Conservation (phyloP, 2,113 vertebrate genomes). For the Sceloporus tristichus region DNA sequence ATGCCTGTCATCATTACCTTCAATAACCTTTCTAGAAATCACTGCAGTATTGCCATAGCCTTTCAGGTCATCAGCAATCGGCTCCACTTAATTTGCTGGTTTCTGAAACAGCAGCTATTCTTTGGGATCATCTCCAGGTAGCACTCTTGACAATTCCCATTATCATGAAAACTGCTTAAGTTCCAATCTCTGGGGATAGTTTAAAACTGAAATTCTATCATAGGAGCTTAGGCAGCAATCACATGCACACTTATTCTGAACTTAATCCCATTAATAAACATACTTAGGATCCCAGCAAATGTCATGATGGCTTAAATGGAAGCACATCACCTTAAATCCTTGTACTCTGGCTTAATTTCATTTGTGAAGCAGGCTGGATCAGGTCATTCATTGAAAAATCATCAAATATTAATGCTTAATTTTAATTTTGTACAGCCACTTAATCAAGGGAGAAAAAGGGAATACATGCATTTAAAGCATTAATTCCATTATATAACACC, state of each 20-base stretch:
- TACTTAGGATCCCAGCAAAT: neutral
- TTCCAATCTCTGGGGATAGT: neutral
- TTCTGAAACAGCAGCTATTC: neutral
- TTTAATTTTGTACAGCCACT: slow-evolving; percentile 22
- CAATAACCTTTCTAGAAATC: neutral
- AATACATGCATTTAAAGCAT: neutral
- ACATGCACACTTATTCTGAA: neutral
- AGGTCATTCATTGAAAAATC: slow-evolving; percentile 1
- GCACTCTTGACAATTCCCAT: neutral
- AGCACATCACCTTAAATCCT: neutral
- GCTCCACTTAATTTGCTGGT: neutral
- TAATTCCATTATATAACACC: slow-evolving; percentile 2
- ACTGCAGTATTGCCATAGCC: neutral
- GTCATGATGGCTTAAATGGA: neutral
- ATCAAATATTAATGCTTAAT: neutral
- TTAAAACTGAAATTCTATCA: neutral
- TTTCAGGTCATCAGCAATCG: neutral
- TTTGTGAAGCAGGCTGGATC: neutral
- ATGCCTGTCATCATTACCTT: neutral
- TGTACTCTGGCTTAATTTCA: neutral
- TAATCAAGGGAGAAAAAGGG: slow-evolving; percentile 13
- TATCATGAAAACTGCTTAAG: neutral
- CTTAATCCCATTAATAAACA: neutral
- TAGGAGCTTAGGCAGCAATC: neutral
- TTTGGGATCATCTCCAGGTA: neutral